Conservation (phyloP, 2,888 invertebrate genomes). For the Dione vanillae region DNA sequence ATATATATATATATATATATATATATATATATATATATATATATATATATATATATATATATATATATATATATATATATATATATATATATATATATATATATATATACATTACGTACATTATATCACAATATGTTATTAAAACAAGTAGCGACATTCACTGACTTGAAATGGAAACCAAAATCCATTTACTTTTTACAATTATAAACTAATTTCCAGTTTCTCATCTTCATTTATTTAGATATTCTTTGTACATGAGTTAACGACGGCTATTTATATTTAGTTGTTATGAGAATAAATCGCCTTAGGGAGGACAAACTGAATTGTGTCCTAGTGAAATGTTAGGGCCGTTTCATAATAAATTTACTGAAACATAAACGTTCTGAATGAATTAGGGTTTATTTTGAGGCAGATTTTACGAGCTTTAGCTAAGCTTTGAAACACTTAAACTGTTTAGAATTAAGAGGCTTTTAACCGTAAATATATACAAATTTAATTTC, state of each 20-base stretch:
- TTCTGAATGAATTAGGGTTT: slow-evolving; percentile 42
- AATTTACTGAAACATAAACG: slow-evolving; percentile 45
- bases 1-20: too few relatives aligned
- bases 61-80: too few relatives aligned
- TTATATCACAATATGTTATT: too few relatives aligned
- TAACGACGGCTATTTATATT: slow-evolving; percentile 55
- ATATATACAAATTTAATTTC: slow-evolving; percentile 8
- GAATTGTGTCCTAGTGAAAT: slow-evolving; percentile 55
- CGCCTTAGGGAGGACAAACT: slow-evolving; percentile 58
- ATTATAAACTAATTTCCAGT: too few relatives aligned
- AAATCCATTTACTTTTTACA: neutral
- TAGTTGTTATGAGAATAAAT: slow-evolving; percentile 69
- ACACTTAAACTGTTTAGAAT: slow-evolving; percentile 38
- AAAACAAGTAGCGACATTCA: neutral
- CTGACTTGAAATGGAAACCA: neutral
- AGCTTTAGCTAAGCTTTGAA: slow-evolving; percentile 29
- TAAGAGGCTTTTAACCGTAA: slow-evolving; percentile 31
- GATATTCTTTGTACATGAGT: slow-evolving; percentile 40
- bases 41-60: too few relatives aligned
- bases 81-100: too few relatives aligned
- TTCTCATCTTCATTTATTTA: neutral
- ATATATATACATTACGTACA: too few relatives aligned
- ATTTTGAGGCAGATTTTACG: slow-evolving; percentile 40
- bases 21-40: too few relatives aligned
- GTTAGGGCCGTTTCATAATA: slow-evolving; percentile 43